Conservation (phyloP, 1,140 invertebrate genomes). For the Bactericera cockerelli region DNA sequence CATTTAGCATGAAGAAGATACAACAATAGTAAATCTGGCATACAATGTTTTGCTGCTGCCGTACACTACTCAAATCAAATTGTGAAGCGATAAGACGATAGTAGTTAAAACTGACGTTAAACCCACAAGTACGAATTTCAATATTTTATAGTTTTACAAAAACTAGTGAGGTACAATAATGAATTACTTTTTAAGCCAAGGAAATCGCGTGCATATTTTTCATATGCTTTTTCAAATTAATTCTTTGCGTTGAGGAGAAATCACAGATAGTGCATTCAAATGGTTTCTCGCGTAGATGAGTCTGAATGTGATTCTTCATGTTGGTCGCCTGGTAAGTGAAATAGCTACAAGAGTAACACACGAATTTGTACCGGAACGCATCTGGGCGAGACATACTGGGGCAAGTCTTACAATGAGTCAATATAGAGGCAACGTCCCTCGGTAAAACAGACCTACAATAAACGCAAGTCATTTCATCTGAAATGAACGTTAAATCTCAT, state of each 20-base stretch:
- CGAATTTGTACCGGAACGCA: slow-evolving; percentile 1
- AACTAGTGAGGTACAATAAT: no score
- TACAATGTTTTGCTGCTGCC: no score
- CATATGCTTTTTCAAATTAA: slow-evolving; percentile 43
- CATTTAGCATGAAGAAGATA: no score
- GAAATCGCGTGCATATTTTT: slow-evolving; percentile 29
- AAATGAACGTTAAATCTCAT: neutral
- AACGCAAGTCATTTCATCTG: neutral
- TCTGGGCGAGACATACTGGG: neutral
- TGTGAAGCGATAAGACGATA: no score
- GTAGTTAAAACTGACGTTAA: no score
- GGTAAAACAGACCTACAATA: neutral
- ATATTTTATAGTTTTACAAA: no score
- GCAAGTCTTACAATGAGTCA: neutral
- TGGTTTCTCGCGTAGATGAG: slow-evolving; percentile 22
- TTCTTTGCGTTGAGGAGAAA: slow-evolving; percentile 39
- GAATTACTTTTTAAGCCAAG: no score
- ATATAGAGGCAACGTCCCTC: neutral
- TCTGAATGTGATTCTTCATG: slow-evolving; percentile 45
- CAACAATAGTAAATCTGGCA: no score
- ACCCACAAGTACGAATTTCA: no score
- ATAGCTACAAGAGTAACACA: neutral
- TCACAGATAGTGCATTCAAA: slow-evolving; percentile 35
- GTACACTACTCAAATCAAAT: no score
- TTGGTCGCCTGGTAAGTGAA: slow-evolving; percentile 24